Evolutionary conservation across 1,140 invertebrate genomes (phyloP), one percentile per base, ranked within the genome.

Genomic region (Drosophila yakuba): DNA sequence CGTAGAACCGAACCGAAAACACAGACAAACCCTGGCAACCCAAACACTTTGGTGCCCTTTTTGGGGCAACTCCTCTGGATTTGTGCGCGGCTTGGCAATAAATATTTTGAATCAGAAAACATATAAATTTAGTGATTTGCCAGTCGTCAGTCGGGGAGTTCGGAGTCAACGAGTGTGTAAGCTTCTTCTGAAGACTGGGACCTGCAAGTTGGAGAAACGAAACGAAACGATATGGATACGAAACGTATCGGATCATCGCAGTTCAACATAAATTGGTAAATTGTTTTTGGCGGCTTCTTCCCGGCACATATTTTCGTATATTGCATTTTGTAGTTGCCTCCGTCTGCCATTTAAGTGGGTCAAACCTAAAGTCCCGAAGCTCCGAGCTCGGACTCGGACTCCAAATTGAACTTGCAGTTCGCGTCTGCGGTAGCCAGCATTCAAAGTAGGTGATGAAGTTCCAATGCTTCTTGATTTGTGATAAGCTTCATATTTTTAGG

Each of bases 111-210:
- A 91, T 91, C 90, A 84, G 82, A 90, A 91, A 90, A 91, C 85
- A 91, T 91, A 91, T 91, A 91, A 91, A 91, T 91, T 91, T 90
- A 80, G 85, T 91, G 90, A 91, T 91, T 91, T 91, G 82, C 90
- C 20, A 20, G 20, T 20, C 90, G 20, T 20, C 90, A 91, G 73
- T 71, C 67, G 44, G 62, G 68, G 57, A 63, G 43, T 61, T 63
- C 54, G 45, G 43, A 78, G 60, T 81, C 54, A 61, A 56, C 72
- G 59, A 80, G 71, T 54, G 63, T 54, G 61, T 51, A 64, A 69
- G 64, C 63, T 64, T 57, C 51, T 52, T 60, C 66, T 38, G 36
- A 73, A 15, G 47, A 60, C 58, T 61, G 60, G 1, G 6, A 41
- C 47, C 73, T 45, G 23, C 12, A 12, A 28, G 23, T 52, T 39